Conservation (phyloP, 2,888 invertebrate genomes). For the Eutolmus rufibarbis region DNA sequence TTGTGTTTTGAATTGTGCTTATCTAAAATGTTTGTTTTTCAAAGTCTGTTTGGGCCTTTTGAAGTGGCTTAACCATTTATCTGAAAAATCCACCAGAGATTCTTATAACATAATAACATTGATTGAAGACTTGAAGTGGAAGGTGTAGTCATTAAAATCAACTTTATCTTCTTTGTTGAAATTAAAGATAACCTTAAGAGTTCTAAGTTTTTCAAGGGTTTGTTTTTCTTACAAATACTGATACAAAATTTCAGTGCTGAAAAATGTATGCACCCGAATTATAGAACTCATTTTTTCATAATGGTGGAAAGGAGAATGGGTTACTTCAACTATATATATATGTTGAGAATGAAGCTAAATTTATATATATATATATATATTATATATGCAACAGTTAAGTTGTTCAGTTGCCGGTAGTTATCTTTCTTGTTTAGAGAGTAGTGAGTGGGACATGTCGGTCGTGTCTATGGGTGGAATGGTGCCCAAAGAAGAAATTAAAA, state of each 20-base stretch:
- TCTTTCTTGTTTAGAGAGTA: too few species aligned
- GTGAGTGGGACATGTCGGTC: too few species aligned
- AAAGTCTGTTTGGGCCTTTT: not conserved
- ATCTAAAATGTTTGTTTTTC: not conserved
- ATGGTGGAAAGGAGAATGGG: too few species aligned
- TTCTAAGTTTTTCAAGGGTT: not conserved
- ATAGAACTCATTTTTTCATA: too few species aligned
- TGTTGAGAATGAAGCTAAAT: too few species aligned
- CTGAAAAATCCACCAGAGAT: not conserved
- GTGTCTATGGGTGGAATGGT: too few species aligned
- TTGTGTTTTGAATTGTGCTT: not conserved
- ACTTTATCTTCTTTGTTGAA: not conserved
- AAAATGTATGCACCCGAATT: not conserved
- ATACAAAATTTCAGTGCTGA: not conserved
- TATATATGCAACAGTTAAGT: too few species aligned
- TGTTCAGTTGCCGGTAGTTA: too few species aligned
- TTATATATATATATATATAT: too few species aligned
- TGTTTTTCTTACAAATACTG: too few species aligned
- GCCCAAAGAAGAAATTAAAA: too few species aligned
- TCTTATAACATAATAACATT: not conserved
- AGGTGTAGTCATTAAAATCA: not conserved
- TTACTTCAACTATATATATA: too few species aligned
- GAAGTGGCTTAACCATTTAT: not conserved
- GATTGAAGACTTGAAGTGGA: not conserved
- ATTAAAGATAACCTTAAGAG: not conserved